A percentile compares a stretch with the other conserved stretches of the same genome.
Conservation (phyloP, 2,797 vertebrate species). For the Pseudotriccus pelzelni region DNA sequence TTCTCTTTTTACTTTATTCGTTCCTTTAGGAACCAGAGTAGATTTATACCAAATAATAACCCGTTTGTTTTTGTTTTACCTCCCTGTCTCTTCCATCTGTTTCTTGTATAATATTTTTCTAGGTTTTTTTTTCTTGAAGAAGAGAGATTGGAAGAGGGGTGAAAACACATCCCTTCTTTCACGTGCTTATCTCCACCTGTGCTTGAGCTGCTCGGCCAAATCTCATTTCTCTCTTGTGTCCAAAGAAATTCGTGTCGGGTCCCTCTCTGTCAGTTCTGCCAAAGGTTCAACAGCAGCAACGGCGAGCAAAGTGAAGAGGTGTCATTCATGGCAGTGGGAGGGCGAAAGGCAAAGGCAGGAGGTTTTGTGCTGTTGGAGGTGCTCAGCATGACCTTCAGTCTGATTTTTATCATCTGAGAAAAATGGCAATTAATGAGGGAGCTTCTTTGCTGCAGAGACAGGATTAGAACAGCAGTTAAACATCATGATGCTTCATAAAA, state of each 20-base stretch:
- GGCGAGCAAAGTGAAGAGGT: neutral
- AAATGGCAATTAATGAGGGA: neutral
- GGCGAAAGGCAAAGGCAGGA: neutral
- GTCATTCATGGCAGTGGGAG: neutral
- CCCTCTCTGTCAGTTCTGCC: neutral
- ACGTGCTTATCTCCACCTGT: neutral
- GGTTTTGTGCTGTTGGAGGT: neutral
- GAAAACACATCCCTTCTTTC: neutral
- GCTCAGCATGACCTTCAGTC: neutral
- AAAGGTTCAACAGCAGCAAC: neutral
- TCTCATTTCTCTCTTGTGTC: neutral
- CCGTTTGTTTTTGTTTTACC: neutral
- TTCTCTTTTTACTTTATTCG: neutral
- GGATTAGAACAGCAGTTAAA: neutral
- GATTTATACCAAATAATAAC: neutral
- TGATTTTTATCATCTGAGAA: neutral
- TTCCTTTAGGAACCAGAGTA: neutral
- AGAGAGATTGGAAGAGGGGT: neutral
- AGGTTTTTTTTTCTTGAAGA: neutral
- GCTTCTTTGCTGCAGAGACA: neutral
- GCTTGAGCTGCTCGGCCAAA: neutral
- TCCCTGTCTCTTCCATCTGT: neutral
- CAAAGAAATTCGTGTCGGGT: neutral
- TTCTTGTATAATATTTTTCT: neutral
- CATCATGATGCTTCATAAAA: neutral